Evolutionary conservation across 37 sponge, comb jelly and placozoan genomes (phyloP).

Genomic region (Hexactinellida sp.): DNA sequence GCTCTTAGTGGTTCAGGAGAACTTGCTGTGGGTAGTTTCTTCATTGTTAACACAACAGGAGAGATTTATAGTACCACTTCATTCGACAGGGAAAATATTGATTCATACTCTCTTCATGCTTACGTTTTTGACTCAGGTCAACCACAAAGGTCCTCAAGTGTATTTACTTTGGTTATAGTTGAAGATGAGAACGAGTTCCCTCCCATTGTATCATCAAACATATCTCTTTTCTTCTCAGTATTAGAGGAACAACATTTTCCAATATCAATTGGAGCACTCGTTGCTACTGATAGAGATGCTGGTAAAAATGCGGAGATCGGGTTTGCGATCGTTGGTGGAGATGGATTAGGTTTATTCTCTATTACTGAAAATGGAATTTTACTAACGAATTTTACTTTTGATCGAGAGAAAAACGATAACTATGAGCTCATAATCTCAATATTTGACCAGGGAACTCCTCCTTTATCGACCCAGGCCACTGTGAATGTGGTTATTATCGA

Average conservation of each 20-base stretch:
- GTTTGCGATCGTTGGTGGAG: slow-evolving; percentile 16
- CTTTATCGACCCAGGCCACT: background rate
- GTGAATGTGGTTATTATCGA: background rate
- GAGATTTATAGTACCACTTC: background rate
- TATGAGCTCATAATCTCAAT: background rate
- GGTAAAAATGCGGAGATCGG: slow-evolving; percentile 5
- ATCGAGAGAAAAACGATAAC: slow-evolving; percentile 17
- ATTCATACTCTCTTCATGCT: background rate
- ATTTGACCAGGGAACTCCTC: slow-evolving; percentile 10
- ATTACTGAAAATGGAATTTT: background rate
- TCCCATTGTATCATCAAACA: background rate
- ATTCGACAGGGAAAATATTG: background rate
- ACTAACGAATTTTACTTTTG: slow-evolving; percentile 2
- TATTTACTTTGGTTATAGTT: background rate
- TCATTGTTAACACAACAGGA: background rate
- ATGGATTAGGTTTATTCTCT: background rate
- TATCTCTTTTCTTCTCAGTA: background rate
- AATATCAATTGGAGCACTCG: background rate
- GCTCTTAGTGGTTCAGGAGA: background rate
- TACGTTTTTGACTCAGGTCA: slow-evolving; percentile 1
- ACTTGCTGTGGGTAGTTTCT: background rate
- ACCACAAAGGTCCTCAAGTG: slow-evolving; percentile 8
- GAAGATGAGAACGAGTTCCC: slow-evolving; percentile 15
- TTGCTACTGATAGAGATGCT: slow-evolving; percentile 15
- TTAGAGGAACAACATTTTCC: slow-evolving; percentile 6